These are phyloP conservation scores for Argyra leucocephala DNA, from an alignment of 2,888 invertebrate species.

Conservation along the genomic window DNA sequence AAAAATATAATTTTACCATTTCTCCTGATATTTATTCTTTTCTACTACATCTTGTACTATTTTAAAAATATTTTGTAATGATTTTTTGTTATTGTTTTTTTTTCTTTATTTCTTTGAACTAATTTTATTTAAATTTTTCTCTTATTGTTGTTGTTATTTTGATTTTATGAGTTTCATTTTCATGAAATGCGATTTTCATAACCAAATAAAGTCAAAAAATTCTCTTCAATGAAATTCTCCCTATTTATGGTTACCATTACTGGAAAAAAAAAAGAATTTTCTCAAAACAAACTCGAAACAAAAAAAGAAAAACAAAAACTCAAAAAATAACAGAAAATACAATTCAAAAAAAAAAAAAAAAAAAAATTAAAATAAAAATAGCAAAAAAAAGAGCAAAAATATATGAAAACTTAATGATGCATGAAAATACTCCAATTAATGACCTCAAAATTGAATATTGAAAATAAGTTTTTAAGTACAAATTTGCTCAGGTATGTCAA, in stretches of 20 bases:
- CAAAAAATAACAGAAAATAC: not conserved
- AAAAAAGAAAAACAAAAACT: not conserved
- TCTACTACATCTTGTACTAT: not conserved
- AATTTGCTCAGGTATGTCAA: not conserved
- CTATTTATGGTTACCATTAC: conserved; percentile 1
- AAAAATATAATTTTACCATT: conserved; percentile 2
- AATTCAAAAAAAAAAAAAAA: not conserved
- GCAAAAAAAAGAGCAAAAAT: not conserved
- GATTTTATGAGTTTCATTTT: not conserved
- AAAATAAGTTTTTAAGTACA: not conserved
- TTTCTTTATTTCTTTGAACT: not conserved
- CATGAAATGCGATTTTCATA: conserved; percentile 1
- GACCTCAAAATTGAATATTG: not conserved
- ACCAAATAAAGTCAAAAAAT: conserved; percentile 6
- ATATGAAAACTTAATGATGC: not conserved
- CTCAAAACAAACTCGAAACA: too few relatives aligned
- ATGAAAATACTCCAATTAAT: conserved; percentile 3
- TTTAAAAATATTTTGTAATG: not conserved
- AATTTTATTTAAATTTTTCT: not conserved
- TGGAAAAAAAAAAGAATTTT: not conserved
- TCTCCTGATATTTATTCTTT: not conserved
- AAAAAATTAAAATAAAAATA: not conserved
- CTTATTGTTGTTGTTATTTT: too few relatives aligned
- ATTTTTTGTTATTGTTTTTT: not conserved
- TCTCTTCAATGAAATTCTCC: not conserved